Percentiles rank a stretch among this genome's conserved stretches.
Conservation (phyloP, 2,888 invertebrate genomes). For the Chrysolina haemoptera region DNA sequence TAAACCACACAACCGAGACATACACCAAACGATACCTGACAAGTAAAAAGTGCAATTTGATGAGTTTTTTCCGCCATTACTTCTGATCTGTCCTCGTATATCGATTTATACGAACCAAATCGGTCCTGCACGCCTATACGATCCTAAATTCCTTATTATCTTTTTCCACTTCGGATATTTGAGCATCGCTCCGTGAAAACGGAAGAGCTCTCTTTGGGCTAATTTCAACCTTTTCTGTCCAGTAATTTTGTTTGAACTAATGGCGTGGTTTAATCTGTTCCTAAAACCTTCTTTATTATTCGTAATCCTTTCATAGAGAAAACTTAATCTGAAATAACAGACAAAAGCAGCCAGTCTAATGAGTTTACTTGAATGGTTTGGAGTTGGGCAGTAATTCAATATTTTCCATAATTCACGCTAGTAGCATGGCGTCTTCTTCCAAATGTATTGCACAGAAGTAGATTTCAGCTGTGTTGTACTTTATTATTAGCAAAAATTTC, state of each 20-base stretch:
- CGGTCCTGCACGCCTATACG: neutral
- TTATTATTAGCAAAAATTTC: too few species aligned
- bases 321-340: constrained; percentile 1
- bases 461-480: too few species aligned
- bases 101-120: too few species aligned
- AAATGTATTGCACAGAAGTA: too few species aligned
- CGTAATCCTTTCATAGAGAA: neutral
- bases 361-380: neutral
- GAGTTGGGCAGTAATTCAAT: neutral
- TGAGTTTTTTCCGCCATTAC: too few species aligned
- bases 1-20: too few species aligned
- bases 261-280: neutral
- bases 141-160: neutral
- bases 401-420: neutral
- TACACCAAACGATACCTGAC: too few species aligned
- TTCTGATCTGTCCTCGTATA: too few species aligned
- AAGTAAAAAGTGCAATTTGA: too few species aligned
- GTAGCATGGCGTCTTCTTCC: too few species aligned
- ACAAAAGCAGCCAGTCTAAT: neutral
- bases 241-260: neutral
- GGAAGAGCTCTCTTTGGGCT: constrained; percentile 3
- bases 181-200: neutral
- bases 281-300: neutral
- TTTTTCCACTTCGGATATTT: neutral
- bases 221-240: neutral